phyloP scores from a whole-genome alignment of 1,140 invertebrate genomes.

The Drosophila asahinai region DNA sequence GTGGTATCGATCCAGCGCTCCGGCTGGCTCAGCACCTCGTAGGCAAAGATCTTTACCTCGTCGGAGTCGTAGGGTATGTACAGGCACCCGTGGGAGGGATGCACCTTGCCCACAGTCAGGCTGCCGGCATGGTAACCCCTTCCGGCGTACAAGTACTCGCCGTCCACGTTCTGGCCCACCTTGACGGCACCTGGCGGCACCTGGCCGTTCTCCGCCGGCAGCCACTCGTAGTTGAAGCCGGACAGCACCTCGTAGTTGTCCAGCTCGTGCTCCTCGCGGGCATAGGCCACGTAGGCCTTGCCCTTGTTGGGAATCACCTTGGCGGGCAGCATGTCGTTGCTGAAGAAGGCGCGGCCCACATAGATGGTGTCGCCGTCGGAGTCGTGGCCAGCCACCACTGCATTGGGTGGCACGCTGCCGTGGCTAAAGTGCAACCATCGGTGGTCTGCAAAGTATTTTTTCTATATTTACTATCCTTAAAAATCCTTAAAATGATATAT shows the following conservation, averaged over 20 bases:
- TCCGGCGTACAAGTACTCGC: conserved; percentile 89
- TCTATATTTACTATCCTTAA: no score
- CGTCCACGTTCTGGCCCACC: conserved; percentile 87
- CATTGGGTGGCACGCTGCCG: conserved; percentile 83
- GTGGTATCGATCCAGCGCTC: conserved; percentile 63
- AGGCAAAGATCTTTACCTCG: conserved; percentile 86
- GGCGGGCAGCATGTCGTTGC: conserved; percentile 90
- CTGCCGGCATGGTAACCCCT: conserved; percentile 87
- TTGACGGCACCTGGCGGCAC: conserved; percentile 86
- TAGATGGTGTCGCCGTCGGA: conserved; percentile 89
- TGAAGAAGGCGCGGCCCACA: conserved; percentile 90
- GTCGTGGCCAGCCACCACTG: conserved; percentile 90
- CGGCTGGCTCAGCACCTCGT: conserved; percentile 71
- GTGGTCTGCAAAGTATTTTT: conserved; percentile 42
- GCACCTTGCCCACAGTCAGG: conserved; percentile 91
- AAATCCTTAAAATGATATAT: no score
- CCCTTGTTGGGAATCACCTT: conserved; percentile 89
- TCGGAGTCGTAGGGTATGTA: conserved; percentile 90
- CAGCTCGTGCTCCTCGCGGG: conserved; percentile 63
- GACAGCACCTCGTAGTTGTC: conserved; percentile 85
- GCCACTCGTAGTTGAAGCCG: conserved; percentile 86
- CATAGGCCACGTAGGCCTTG: conserved; percentile 76
- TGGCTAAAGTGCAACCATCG: conserved; percentile 66
- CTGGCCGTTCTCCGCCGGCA: conserved; percentile 84
- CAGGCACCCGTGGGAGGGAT: conserved; percentile 88